Conservation (phyloP, 1,140 invertebrate species). For the Cotesia vestalis region DNA sequence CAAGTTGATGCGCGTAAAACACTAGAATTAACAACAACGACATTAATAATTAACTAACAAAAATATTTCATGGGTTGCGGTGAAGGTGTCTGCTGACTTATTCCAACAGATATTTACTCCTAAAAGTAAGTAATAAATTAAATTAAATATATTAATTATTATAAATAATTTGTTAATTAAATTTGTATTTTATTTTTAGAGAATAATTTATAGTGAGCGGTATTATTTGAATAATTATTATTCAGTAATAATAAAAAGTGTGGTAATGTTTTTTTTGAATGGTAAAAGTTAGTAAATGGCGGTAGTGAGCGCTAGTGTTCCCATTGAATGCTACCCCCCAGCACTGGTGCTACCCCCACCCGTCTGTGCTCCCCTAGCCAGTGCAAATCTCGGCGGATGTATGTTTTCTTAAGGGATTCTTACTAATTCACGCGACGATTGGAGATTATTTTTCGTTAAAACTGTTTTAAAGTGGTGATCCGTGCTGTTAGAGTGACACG, state of each 20-base stretch:
- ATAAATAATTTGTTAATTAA: not conserved
- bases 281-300: too few species aligned
- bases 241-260: not conserved
- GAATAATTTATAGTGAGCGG: not conserved
- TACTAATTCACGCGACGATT: conserved; percentile 54
- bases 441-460: conserved; percentile 40
- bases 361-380: conserved; percentile 55
- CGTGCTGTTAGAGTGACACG: conserved; percentile 6
- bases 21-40: too few species aligned
- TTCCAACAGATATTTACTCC: too few species aligned
- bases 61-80: conserved; percentile 1
- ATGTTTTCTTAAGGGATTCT: conserved; percentile 65
- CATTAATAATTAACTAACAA: conserved; percentile 13
- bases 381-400: conserved; percentile 63
- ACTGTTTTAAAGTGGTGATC: conserved; percentile 48
- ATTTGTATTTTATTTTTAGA: not conserved
- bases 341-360: conserved; percentile 22
- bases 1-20: conserved; percentile 4
- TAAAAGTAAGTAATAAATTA: too few species aligned
- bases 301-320: conserved; percentile 25
- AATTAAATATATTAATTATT: not conserved
- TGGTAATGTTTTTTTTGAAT: conserved; percentile 9
- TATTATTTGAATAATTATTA: not conserved
- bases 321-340: conserved; percentile 28
- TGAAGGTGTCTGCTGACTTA: too few species aligned